Base-by-base conservation (phyloP, 1,140 invertebrate genomes). In the Drosophila nigromelanica region DNA sequence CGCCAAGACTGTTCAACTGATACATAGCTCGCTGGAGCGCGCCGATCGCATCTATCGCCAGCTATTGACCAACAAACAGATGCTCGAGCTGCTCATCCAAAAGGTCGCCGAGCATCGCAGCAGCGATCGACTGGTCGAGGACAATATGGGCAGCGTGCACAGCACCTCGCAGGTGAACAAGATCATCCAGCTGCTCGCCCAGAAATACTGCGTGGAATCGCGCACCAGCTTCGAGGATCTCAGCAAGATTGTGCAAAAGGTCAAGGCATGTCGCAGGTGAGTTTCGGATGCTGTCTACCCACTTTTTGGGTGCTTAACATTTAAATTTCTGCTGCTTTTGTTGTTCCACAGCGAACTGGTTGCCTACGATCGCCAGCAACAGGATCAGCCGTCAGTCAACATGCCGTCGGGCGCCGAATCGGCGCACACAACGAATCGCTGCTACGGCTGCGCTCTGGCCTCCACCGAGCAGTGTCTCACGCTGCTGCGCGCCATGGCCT, bases 391-490 rank as follows among this genome's bases (percentile, higher is more conserved):
- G 0, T 52, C 72, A 0, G 51, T 37, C 0, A 48, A 58, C 0
- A 33, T 72, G 21, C 12, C 39, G 0, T 45, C 67, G 1, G 68
- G 76, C 0, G 54, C 73, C 12, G 71, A 90, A 45, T 42, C 72
- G 18, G 72, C 72, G 27, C 81, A 80, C 18, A 67, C 83, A 2
- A 79, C 86, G 0, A 94, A 95, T 58, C 93, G 94, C 6, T 98
- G 97, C 91, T 98, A 97, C 85, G 97, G 97, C 0, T 98, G 97
- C 90, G 96, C 96, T 1, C 94, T 96, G 27, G 95, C 96, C 11
- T 97, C 97, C 7, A 97, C 98, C 0, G 97, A 99, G 92, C 97
- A 99, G 92, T 98, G 98, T 92, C 94, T 99, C 4, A 99, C 98
- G 4, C 90, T 99, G 15, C 93, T 99, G 35, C 94, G 98, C 45